phyloP scores from a whole-genome alignment of 2,888 invertebrate species.

The Ecliptopera silaceata region DNA sequence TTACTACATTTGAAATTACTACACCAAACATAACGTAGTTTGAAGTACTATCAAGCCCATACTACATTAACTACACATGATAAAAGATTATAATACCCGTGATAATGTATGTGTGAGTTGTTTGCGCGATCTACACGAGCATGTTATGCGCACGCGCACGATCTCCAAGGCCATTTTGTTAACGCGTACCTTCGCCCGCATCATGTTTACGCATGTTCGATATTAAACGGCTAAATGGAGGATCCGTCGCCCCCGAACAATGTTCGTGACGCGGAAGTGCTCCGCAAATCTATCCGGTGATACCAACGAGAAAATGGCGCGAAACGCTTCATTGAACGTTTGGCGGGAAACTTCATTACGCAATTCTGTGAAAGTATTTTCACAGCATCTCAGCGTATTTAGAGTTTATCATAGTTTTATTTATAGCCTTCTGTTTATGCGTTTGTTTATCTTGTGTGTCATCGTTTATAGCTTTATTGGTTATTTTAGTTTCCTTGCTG shows the following conservation, averaged over 20 bases:
- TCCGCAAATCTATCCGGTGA: slow-evolving; percentile 56
- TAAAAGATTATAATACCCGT: slow-evolving; percentile 62
- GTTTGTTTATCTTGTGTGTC: slow-evolving; percentile 20
- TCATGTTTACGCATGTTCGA: slow-evolving; percentile 58
- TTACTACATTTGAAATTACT: slow-evolving; percentile 30
- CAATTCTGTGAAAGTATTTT: slow-evolving; percentile 70
- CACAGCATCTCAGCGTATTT: slow-evolving; percentile 30
- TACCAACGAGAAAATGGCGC: slow-evolving; percentile 67
- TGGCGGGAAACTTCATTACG: slow-evolving; percentile 73
- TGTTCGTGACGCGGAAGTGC: slow-evolving; percentile 39
- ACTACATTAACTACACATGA: slow-evolving; percentile 52
- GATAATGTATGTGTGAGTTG: slow-evolving; percentile 57
- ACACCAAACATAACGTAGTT: slow-evolving; percentile 36
- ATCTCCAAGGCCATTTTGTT: slow-evolving; percentile 77
- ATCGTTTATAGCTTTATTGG: slow-evolving; percentile 8
- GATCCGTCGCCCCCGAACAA: slow-evolving; percentile 39
- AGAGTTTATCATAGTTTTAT: slow-evolving; percentile 31
- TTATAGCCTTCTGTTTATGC: slow-evolving; percentile 30
- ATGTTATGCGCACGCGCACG: slow-evolving; percentile 59
- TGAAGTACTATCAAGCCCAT: slow-evolving; percentile 40
- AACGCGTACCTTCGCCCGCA: slow-evolving; percentile 64
- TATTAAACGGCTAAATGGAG: slow-evolving; percentile 55
- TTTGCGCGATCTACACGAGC: slow-evolving; percentile 55
- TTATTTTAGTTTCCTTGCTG: slow-evolving; percentile 22
- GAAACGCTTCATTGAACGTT: slow-evolving; percentile 75